phyloP scores from a whole-genome alignment of 2,888 invertebrate genomes.

The Ceratothoa steindachneri region DNA sequence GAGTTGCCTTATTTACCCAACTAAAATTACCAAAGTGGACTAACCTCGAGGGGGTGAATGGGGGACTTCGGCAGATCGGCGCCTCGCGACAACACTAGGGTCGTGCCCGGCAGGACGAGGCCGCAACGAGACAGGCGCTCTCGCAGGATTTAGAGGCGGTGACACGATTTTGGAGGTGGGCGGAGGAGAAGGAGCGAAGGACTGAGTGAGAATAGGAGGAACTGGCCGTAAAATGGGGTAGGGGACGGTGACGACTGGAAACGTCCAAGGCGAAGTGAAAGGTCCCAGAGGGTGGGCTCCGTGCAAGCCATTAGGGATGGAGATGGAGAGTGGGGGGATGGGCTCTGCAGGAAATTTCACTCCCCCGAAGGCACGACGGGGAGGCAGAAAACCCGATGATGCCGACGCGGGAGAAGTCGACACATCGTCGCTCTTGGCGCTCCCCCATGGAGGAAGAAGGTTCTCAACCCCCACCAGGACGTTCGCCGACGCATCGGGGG shows the following conservation, averaged over 20 bases:
- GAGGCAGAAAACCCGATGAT: neutral
- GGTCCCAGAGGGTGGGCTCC: neutral
- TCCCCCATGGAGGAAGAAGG: constrained; percentile 13
- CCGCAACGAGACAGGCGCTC: too few relatives aligned
- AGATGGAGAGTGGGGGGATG: neutral
- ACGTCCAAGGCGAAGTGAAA: neutral
- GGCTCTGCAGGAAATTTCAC: neutral
- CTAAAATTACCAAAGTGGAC: too few relatives aligned
- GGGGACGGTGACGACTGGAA: neutral
- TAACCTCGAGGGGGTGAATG: neutral
- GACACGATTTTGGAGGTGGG: neutral
- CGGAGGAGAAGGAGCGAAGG: neutral
- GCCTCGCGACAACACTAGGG: neutral
- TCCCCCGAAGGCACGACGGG: neutral
- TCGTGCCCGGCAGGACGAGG: too few relatives aligned
- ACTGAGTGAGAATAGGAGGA: neutral
- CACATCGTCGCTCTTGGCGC: constrained; percentile 16
- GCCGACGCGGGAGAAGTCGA: neutral
- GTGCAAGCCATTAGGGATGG: neutral
- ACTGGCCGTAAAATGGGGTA: neutral
- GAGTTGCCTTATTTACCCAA: too few relatives aligned
- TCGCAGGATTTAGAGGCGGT: neutral
- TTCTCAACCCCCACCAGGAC: constrained; percentile 15
- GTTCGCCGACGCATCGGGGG: constrained; percentile 18
- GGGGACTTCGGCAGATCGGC: neutral